These are phyloP conservation scores for Adoxophyes honmai DNA, from an alignment of 1,140 invertebrate genomes.

Conservation along the genomic window DNA sequence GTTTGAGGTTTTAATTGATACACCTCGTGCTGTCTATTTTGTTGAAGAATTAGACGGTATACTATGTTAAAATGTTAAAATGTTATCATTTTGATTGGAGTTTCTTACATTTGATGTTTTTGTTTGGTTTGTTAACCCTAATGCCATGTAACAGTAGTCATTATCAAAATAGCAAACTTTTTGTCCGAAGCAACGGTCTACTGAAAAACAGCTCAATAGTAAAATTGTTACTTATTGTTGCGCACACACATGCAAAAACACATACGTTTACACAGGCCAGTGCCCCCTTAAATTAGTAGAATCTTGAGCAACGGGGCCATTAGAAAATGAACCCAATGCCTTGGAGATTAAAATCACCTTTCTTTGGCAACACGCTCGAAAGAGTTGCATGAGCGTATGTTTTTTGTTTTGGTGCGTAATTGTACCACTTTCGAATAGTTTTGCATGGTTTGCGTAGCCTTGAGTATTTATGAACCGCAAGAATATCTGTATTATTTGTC, in stretches of 20 bases:
- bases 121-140: slow-evolving; percentile 6
- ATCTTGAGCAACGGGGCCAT: not conserved
- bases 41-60: too few relatives aligned
- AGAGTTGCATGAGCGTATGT: not conserved
- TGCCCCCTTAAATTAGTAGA: slow-evolving; percentile 26
- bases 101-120: too few relatives aligned
- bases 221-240: slow-evolving; percentile 32
- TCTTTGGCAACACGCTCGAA: slow-evolving; percentile 13
- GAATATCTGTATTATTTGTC: not conserved
- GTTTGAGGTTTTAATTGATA: too few relatives aligned
- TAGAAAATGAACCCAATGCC: slow-evolving; percentile 15
- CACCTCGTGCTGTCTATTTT: too few relatives aligned
- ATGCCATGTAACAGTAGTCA: slow-evolving; percentile 11
- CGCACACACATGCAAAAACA: slow-evolving; percentile 29
- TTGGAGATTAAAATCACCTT: not conserved
- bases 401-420: slow-evolving; percentile 14
- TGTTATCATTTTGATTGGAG: too few relatives aligned
- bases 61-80: too few relatives aligned
- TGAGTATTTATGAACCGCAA: not conserved
- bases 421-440: slow-evolving; percentile 11
- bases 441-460: slow-evolving; percentile 7
- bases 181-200: slow-evolving; percentile 36
- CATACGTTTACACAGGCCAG: slow-evolving; percentile 28
- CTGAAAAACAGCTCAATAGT: slow-evolving; percentile 32
- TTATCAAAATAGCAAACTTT: slow-evolving; percentile 28